Base-by-base conservation (phyloP, 1,140 invertebrate species). In the Venturia canescens region DNA sequence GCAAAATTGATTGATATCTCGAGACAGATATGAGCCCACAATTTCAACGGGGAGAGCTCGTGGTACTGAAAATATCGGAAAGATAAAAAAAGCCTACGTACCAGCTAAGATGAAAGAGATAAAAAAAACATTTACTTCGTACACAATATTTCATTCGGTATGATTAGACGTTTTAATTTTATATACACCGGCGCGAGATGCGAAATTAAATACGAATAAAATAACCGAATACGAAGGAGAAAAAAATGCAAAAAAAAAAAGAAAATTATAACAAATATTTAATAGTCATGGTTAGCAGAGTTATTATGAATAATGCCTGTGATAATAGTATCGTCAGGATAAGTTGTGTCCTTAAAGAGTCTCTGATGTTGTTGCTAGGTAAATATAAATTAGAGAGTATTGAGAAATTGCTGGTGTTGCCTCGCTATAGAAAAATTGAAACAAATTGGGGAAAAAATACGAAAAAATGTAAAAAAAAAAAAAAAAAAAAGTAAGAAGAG, bases 241-340 rank as follows among this genome's bases (percentile, higher is more conserved):
- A 78, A 69, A 18, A 76, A 18, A 38, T 50, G 67, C 85, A 87
- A 86, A 86, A 81, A 81, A 80, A 82, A 81, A 83, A 86, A 50
- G 66, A 86, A 87, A 86, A 86, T 80, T 80, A 80, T 81, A 82
- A 83, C 84, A 84, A 86, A 88, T 88, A 90, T 90, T 90, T 89
- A 90, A 88, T 91, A 91, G 90, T 89, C 89, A 88, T 88, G 88
- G 83, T 86, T 92, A 92, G 90, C 87, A 91, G 87, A 92, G 90
- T 91, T 92, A 90, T 90, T 91, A 81, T 76, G 79, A 91, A 90
- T 89, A 89, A 92, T 91, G 92, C 92, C 92, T 92, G 92, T 92
- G 92, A 92, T 92, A 92, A 92, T 92, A 92, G 91, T 91, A 92
- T 92, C 90, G 91, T 92, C 91, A 92, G 90, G 91, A 92, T 92